phyloP scores from a whole-genome alignment of 2,888 invertebrate genomes.

The Andrena bucephala region DNA sequence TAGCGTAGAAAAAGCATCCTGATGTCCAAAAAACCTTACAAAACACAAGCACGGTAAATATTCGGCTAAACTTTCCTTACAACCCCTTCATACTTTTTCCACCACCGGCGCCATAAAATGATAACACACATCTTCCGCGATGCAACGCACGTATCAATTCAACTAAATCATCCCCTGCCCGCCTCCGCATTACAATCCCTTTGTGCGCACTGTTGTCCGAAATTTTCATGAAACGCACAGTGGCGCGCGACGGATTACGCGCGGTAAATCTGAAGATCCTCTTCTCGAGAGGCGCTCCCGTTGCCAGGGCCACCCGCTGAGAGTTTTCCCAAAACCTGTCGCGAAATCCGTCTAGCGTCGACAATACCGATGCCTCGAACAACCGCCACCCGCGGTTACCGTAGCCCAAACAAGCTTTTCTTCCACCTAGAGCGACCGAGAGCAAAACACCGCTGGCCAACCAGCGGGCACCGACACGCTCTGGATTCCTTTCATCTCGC shows the following conservation, averaged over 20 bases:
- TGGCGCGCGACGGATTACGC: constrained; percentile 73
- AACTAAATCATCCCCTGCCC: not conserved
- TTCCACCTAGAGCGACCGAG: constrained; percentile 28
- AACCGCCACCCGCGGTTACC: constrained; percentile 68
- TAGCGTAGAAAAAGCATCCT: constrained; percentile 15
- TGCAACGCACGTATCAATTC: constrained; percentile 9
- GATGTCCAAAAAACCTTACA: not conserved
- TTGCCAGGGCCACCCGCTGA: constrained; percentile 76
- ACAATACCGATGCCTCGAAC: constrained; percentile 55
- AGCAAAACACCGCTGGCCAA: constrained; percentile 30
- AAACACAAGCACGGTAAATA: no score
- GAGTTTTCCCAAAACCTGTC: constrained; percentile 81
- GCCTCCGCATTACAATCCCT: not conserved
- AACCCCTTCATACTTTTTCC: no score
- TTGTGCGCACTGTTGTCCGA: not conserved
- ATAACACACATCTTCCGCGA: not conserved
- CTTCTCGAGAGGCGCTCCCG: constrained; percentile 51
- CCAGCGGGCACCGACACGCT: constrained; percentile 36
- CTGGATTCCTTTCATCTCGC: constrained; percentile 52
- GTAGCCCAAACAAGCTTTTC: constrained; percentile 71
- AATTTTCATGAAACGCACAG: constrained; percentile 13
- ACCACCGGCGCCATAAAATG: no score
- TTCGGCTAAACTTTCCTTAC: no score
- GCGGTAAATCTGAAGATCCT: constrained; percentile 72
- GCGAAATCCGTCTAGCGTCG: constrained; percentile 63